Conservation (phyloP, 1,140 invertebrate genomes). For the Melipona quadrifasciata region DNA sequence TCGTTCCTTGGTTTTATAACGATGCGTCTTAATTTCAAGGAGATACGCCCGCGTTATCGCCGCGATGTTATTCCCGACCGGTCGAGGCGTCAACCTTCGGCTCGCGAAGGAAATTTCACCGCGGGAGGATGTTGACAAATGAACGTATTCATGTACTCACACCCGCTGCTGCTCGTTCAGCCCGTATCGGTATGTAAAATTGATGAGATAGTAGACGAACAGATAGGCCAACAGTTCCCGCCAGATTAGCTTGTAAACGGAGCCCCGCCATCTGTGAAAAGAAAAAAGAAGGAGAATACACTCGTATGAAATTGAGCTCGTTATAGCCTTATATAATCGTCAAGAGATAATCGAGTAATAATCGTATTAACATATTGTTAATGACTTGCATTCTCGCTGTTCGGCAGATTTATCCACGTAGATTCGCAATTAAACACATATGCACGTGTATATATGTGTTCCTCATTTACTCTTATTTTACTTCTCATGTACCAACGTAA, state of each 20-base stretch:
- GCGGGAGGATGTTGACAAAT: slow-evolving; percentile 39
- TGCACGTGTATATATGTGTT: background rate
- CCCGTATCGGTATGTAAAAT: slow-evolving; percentile 93
- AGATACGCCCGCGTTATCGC: slow-evolving; percentile 15
- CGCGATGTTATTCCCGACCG: background rate
- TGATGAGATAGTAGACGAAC: slow-evolving; percentile 92
- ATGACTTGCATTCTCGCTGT: background rate
- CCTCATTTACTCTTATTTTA: background rate
- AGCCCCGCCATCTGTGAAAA: slow-evolving; percentile 94
- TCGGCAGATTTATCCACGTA: background rate
- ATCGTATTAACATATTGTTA: background rate
- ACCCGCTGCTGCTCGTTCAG: slow-evolving; percentile 91
- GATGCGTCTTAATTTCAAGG: slow-evolving; percentile 20
- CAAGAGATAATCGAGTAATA: background rate
- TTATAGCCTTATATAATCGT: background rate
- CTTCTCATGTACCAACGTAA: background rate
- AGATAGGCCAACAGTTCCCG: slow-evolving; percentile 95
- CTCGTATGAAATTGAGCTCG: background rate
- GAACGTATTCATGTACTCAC: slow-evolving; percentile 83
- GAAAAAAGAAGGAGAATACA: slow-evolving; percentile 57
- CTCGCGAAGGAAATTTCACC: background rate
- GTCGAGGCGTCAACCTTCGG: slow-evolving; percentile 21
- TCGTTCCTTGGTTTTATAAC: background rate
- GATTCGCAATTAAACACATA: background rate
- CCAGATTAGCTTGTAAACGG: slow-evolving; percentile 98